Percentiles rank a stretch among this genome's conserved stretches.
phyloP scores from a whole-genome alignment of 2,888 invertebrate species.

The Pycnomerus fuliginosus region DNA sequence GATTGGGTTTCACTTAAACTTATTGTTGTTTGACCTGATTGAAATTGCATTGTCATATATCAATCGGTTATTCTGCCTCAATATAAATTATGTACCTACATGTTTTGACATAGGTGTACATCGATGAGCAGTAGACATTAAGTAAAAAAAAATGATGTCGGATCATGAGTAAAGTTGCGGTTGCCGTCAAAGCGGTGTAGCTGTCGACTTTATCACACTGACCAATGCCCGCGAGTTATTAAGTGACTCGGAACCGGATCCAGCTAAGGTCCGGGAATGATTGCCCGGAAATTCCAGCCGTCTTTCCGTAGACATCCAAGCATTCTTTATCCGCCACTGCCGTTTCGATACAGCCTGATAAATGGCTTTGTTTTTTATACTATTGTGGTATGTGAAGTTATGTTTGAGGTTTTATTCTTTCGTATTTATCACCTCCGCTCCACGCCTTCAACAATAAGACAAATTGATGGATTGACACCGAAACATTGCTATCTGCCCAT shows the following conservation, averaged over 20 bases:
- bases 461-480: conserved; percentile 20
- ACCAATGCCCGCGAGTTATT: conserved; percentile 38
- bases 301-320: conserved; percentile 37
- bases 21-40: too few species aligned
- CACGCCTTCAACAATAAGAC: conserved; percentile 18
- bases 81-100: background rate
- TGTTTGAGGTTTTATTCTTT: conserved; percentile 29
- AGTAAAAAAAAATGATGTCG: conserved; percentile 19
- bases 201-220: conserved; percentile 30
- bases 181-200: conserved; percentile 13
- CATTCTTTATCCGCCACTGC: conserved; percentile 38
- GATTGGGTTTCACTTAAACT: too few species aligned
- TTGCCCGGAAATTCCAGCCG: conserved; percentile 44
- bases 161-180: conserved; percentile 15
- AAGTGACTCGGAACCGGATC: conserved; percentile 41
- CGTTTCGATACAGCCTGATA: conserved; percentile 41
- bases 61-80: too few species aligned
- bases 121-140: conserved; percentile 12
- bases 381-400: conserved; percentile 29
- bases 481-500: conserved; percentile 10
- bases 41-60: too few species aligned
- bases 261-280: conserved; percentile 38
- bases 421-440: conserved; percentile 25
- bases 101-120: conserved; percentile 3
- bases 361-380: conserved; percentile 38